Percentiles rank a stretch among this genome's conserved stretches.
Evolutionary conservation across 2,797 vertebrate species (phyloP).

Genomic region (Otolemur crassicaudatus): DNA sequence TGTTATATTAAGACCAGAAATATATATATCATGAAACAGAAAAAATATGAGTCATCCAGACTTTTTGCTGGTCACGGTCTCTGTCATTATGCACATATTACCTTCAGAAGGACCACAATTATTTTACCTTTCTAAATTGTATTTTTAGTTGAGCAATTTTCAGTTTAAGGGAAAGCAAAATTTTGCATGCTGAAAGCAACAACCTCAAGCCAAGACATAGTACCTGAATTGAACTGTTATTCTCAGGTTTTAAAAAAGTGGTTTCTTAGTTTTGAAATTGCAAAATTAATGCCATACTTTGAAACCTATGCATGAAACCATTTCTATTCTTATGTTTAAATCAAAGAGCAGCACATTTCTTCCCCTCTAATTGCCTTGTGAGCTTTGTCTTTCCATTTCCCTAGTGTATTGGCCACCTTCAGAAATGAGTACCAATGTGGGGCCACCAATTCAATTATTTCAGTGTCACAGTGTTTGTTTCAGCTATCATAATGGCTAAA

Average conservation of each 20-base stretch:
- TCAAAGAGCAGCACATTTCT: background rate
- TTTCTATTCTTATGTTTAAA: background rate
- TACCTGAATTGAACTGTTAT: constrained; percentile 22
- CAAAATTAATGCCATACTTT: background rate
- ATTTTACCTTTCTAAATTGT: constrained; percentile 15
- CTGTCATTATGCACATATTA: background rate
- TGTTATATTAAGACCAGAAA: background rate
- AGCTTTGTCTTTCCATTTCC: background rate
- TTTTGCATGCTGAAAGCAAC: background rate
- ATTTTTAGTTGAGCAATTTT: constrained; percentile 56
- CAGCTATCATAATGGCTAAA: constrained; percentile 16
- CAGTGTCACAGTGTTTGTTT: constrained; percentile 24
- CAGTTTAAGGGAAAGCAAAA: background rate
- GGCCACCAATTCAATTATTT: constrained; percentile 48
- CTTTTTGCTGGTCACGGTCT: background rate
- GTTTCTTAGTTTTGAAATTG: background rate
- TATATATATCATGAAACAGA: background rate
- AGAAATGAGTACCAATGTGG: background rate
- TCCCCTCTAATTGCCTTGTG: background rate
- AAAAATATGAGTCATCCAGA: background rate
- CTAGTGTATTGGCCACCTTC: background rate
- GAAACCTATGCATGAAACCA: background rate
- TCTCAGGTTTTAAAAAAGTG: background rate
- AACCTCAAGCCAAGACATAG: background rate
- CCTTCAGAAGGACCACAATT: background rate